These are phyloP conservation scores for Philopotamus ludificatus DNA, from an alignment of 1,140 invertebrate genomes.

Conservation along the genomic window DNA sequence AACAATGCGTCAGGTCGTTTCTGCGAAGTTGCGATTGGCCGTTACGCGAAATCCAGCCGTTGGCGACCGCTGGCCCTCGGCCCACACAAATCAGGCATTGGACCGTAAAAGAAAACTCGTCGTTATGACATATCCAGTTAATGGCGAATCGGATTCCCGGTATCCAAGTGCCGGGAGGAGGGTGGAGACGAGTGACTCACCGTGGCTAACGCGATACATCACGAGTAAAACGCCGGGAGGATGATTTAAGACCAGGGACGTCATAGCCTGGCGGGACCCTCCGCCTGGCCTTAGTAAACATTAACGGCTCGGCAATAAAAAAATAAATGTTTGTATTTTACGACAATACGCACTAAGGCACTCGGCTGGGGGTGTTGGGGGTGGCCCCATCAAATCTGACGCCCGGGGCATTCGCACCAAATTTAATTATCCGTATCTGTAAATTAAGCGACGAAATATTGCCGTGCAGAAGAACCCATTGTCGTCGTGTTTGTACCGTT, in stretches of 20 bases:
- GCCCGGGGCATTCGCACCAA: background rate
- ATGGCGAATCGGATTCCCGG: conserved; percentile 24
- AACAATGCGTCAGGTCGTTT: too few relatives aligned
- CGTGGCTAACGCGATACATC: conserved; percentile 31
- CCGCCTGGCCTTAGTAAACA: conserved; percentile 13
- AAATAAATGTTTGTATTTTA: conserved; percentile 23
- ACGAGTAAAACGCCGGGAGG: conserved; percentile 23
- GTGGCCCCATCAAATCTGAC: background rate
- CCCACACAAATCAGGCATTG: too few relatives aligned
- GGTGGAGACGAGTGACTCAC: conserved; percentile 29
- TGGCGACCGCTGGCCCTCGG: too few relatives aligned
- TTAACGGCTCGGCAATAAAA: conserved; percentile 37
- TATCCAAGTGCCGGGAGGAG: conserved; percentile 3
- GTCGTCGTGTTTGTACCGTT: too few relatives aligned
- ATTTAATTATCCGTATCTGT: too few relatives aligned
- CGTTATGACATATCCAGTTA: conserved; percentile 32
- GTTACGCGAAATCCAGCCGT: too few relatives aligned
- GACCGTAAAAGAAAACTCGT: conserved; percentile 25
- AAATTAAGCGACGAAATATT: too few relatives aligned
- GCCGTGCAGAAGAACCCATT: too few relatives aligned
- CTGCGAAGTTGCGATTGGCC: too few relatives aligned
- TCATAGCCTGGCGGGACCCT: background rate
- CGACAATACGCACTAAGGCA: conserved; percentile 34
- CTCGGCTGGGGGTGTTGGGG: too few relatives aligned
- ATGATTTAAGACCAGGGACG: conserved; percentile 34